These are phyloP conservation scores for Bostrychus sinensis DNA, from an alignment of 2,113 vertebrate genomes.

Conservation along the genomic window DNA sequence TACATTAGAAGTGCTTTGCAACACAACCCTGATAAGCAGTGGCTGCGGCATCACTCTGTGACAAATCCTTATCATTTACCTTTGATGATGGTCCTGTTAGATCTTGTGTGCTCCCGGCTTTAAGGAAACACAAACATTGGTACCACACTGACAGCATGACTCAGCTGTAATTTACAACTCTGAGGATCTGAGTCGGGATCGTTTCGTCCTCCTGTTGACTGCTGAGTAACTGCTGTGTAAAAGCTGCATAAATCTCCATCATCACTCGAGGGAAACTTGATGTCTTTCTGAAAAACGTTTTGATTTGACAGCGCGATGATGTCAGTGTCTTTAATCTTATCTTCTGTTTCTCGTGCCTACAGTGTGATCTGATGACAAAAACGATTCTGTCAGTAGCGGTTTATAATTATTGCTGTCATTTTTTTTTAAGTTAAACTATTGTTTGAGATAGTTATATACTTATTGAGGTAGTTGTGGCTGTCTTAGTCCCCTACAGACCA, in stretches of 20 bases:
- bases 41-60: neutral
- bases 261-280: neutral
- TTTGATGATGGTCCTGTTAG: slow-evolving; percentile 1
- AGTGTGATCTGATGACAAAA: too few species aligned
- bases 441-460: too few species aligned
- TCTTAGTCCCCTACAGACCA: too few species aligned
- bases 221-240: neutral
- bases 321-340: neutral
- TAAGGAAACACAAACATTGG: neutral
- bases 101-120: slow-evolving; percentile 1
- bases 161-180: neutral
- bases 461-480: too few species aligned
- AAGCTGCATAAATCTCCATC: slow-evolving; percentile 4
- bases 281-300: neutral
- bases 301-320: neutral
- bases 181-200: slow-evolving; percentile 11
- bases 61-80: slow-evolving; percentile 2
- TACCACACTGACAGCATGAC: neutral
- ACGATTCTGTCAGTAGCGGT: too few species aligned
- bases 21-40: neutral
- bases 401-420: too few species aligned
- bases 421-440: too few species aligned
- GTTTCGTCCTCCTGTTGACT: slow-evolving; percentile 16
- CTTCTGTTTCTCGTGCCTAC: neutral
- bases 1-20: too few species aligned